Base-by-base conservation (phyloP, 2,113 vertebrate genomes). In the Sitta europaea region DNA sequence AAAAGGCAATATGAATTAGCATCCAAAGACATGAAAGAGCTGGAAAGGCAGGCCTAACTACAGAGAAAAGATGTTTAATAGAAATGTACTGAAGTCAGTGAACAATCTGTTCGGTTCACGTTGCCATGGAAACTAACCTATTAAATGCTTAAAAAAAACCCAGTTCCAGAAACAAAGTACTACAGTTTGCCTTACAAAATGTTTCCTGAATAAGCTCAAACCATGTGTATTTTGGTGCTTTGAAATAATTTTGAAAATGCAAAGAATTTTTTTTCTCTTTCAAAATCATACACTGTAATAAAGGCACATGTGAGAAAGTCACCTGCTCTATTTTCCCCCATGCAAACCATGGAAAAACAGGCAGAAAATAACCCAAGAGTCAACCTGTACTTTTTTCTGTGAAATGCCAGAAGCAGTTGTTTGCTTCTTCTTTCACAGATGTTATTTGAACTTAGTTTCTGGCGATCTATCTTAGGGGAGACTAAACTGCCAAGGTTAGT, bases 111-210 rank as follows among this genome's bases (percentile, higher is more conserved):
- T 97, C 95, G 78, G 96, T 95, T 94, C 94, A 87, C 23, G 96
- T 98, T 98, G 72, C 95, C 92, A 91, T 98, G 93, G 98, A 91
- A 98, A 98, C 97, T 92, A 59, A 70, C 95, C 92, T 91, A 96
- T 97, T 97, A 97, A 97, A 94, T 91, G 88, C 42, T 86, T 9
- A 0, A n/a, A 87, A 89, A 89, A 95, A 86, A 89, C 63, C 38
- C 81, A 82, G 62, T 91, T 86, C 75, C 88, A 96, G 88, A 97
- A 97, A 95, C 96, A 93, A 97, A 96, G 81, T 97, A 94, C 68
- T 93, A 55, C 62, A 53, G 92, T 95, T 96, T 92, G 75, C 70
- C 76, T 92, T 82, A 94, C 72, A 90, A 90, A 96, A 91, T 89
- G 40, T 67, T 94, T 65, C 47, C 58, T 91, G 90, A 90, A 78